Conservation (phyloP, 2,797 vertebrate species). For the Sciurus carolinensis region DNA sequence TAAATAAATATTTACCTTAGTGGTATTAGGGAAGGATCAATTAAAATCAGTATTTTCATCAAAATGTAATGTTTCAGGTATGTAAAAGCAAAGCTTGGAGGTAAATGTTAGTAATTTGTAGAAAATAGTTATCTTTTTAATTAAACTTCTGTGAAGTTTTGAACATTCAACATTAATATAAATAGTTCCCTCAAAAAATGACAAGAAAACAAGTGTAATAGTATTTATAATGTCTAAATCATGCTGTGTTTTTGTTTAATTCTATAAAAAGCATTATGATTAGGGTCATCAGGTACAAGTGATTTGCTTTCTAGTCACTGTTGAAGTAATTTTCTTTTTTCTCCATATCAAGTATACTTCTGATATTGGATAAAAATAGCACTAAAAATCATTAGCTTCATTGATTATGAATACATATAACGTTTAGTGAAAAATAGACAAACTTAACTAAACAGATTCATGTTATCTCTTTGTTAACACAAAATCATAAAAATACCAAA, state of each 20-base stretch:
- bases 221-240: not conserved
- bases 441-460: not conserved
- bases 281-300: conserved; percentile 38
- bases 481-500: not conserved
- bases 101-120: not conserved
- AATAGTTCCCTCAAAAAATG: not conserved
- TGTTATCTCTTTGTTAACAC: not conserved
- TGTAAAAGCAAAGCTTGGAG: conserved; percentile 56
- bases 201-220: not conserved
- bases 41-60: conserved; percentile 82
- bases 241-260: not conserved
- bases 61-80: conserved; percentile 80
- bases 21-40: conserved; percentile 77
- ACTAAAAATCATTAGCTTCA: conserved; percentile 68
- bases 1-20: conserved; percentile 87
- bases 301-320: not conserved
- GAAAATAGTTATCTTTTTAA: not conserved
- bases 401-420: not conserved
- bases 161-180: not conserved
- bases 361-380: conserved; percentile 70
- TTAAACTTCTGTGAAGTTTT: not conserved
- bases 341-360: conserved; percentile 59
- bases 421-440: conserved; percentile 42
- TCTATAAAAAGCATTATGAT: not conserved
- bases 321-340: conserved; percentile 68